Base-by-base conservation (phyloP, 2,888 invertebrate genomes). In the Oegoconia quadripuncta region DNA sequence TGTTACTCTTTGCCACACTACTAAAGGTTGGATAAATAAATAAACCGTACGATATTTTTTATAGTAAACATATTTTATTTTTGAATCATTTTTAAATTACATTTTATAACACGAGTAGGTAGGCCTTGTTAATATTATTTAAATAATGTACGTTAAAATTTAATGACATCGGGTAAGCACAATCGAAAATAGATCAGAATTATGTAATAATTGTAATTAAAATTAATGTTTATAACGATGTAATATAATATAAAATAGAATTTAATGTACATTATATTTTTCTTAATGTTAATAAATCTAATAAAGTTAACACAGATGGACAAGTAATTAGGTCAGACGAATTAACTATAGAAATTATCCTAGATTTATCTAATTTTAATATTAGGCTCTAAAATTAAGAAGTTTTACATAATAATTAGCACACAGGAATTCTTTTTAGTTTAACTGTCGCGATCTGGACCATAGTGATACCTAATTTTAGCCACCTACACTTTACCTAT, bases 211-310 rank as follows among this genome's bases (percentile, higher is more conserved):
- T 71, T 80, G 74, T 80, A 76, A 71, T 79, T 72, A 72, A 75
- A 74, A 71, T 72, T 69, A 70, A 74, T 74, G 65, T 63, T 69
- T 64, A 42, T 73, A 72, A 67, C 62, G 50, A 67, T 77, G 73
- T 77, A 75, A 63, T 78, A 72, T 77, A 74, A 64, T 77, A 72
- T 74, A 74, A 74, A 74, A 73, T 80, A 81, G 68, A 75, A 62
- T 70, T 63, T 68, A 73, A 70, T 81, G 73, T 80, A 82, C 73
- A 74, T 74, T 72, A 64, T 59, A 55, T 44, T 55, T 54, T 66
- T 62, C 60, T 60, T 65, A 62, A 65, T 46, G 33, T 49, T 66
- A 65, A 61, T 64, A 70, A 69, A 74, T 67, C 64, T 58, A 60
- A 59, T 59, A 64, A 64, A 67, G 61, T 64, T 58, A 48, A 50